A percentile compares a stretch with the other conserved stretches of the same genome.
Conservation (phyloP, 64 coral and sea anemone genomes). For the Pachyseris speciosa region DNA sequence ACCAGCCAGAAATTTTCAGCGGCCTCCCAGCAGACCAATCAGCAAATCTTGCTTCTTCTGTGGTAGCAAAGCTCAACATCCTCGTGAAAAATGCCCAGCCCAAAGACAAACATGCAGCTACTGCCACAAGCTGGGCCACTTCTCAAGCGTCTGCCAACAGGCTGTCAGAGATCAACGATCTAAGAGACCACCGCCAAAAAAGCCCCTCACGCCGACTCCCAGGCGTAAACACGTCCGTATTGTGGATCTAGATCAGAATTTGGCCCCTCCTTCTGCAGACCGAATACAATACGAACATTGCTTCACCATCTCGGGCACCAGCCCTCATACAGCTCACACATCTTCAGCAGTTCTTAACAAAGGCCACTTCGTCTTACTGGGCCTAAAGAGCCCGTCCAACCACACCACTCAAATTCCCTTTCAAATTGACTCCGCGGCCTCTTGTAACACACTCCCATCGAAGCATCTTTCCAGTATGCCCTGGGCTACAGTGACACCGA, state of each 20-base stretch:
- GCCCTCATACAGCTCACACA: not conserved
- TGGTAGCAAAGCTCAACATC: not conserved
- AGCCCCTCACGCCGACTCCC: not conserved
- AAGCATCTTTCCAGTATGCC: conserved; percentile 14
- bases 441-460: conserved; percentile 48
- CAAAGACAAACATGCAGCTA: conserved; percentile 8
- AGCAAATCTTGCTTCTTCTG: not conserved
- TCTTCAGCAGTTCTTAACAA: not conserved
- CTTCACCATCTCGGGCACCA: not conserved
- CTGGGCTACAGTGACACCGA: not conserved
- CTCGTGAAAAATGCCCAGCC: not conserved
- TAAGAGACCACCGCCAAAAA: not conserved
- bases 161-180: conserved; percentile 26
- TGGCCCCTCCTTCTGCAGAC: not conserved
- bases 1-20: conserved; percentile 1
- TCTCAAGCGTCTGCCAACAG: conserved; percentile 59
- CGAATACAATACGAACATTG: conserved; percentile 12
- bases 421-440: conserved; percentile 44
- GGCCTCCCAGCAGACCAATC: not conserved
- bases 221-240: conserved; percentile 31
- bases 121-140: not conserved
- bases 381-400: not conserved
- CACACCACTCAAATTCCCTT: conserved; percentile 31
- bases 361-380: conserved; percentile 34
- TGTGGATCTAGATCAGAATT: not conserved